Base-by-base conservation (phyloP, 2,888 invertebrate species). In the Oscheius sp. region DNA sequence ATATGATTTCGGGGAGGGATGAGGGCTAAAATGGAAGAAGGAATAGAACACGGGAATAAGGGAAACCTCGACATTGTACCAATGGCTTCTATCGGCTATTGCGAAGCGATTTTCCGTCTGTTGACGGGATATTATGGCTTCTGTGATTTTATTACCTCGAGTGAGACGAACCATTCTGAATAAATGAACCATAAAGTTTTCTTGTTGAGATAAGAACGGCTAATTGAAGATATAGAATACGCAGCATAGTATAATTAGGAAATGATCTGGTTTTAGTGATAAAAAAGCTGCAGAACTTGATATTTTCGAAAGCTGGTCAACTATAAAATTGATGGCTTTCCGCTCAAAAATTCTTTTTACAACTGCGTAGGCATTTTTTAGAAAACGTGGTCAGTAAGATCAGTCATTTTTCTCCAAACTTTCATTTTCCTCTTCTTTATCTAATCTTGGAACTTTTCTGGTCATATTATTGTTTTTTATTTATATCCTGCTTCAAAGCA, bases 61-160 rank as follows among this genome's bases (percentile, higher is more conserved):
- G 46, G 46, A 18, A 12, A 71, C 71, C 21, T 71, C 59, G 23
- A 56, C 23, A 25, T 59, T 63, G 27, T 71, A 71, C 71, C 71
- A 71, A 25, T 46, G 63, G 6, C 41, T 12, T 45, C 61, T 59
- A 18, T 71, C 71, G 18, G 53, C 53, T 7, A 71, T 43, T 16
- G 56, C 43, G n/a, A 52, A 63, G 7, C 63, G 71, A 12, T 23
- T 21, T n/a, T 63, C 71, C 12, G 49, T 59, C 12, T 16, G 25
- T 16, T 71, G 49, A 35, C 71, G 29, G 9, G 59, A 23, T 61
- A 71, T 46, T n/a, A 71, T 53, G 25, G 59, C 43, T n/a, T 71
- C 25, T 18, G 71, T 25, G 7, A 71, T 71, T 21, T 71, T 71
- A 21, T 12, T 21, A 7, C 71, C 71, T 7, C 71, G 61, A 5